A percentile compares a stretch with the other conserved stretches of the same genome.
Conservation (phyloP, 1,140 invertebrate species). For the Paraescarpia echinospica region DNA sequence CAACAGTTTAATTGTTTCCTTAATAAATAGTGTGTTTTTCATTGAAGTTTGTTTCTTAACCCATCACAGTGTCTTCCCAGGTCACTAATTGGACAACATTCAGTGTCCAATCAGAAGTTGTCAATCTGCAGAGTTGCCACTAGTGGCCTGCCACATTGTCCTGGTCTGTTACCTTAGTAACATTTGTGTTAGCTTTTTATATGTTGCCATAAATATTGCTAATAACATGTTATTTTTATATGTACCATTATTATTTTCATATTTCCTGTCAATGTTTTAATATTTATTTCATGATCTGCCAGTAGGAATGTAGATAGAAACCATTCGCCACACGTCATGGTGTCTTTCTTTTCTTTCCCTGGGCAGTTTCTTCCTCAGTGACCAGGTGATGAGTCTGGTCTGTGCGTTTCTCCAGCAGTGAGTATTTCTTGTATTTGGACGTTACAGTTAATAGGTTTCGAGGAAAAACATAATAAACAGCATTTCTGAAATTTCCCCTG, state of each 20-base stretch:
- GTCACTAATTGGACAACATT: too few relatives aligned
- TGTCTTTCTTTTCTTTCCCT: conserved; percentile 33
- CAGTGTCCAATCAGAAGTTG: too few relatives aligned
- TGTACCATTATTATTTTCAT: not conserved
- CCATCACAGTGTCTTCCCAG: too few relatives aligned
- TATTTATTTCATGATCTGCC: not conserved
- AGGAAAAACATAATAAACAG: too few relatives aligned
- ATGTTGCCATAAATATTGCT: not conserved
- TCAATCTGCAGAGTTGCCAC: too few relatives aligned
- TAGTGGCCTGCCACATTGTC: not conserved
- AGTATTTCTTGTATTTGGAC: conserved; percentile 21
- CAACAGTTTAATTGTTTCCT: not conserved
- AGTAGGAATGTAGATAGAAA: not conserved
- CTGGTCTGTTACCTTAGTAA: not conserved
- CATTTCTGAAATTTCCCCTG: too few relatives aligned
- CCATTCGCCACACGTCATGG: not conserved
- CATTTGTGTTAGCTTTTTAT: not conserved
- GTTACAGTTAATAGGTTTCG: too few relatives aligned
- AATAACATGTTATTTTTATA: not conserved
- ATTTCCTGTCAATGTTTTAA: not conserved
- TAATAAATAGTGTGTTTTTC: too few relatives aligned
- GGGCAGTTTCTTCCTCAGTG: conserved; percentile 50
- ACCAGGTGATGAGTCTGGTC: conserved; percentile 42
- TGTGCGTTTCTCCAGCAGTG: conserved; percentile 55
- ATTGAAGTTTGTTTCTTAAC: too few relatives aligned